Conservation (phyloP, 2,888 invertebrate species). For the Euplagia quadripunctaria region DNA sequence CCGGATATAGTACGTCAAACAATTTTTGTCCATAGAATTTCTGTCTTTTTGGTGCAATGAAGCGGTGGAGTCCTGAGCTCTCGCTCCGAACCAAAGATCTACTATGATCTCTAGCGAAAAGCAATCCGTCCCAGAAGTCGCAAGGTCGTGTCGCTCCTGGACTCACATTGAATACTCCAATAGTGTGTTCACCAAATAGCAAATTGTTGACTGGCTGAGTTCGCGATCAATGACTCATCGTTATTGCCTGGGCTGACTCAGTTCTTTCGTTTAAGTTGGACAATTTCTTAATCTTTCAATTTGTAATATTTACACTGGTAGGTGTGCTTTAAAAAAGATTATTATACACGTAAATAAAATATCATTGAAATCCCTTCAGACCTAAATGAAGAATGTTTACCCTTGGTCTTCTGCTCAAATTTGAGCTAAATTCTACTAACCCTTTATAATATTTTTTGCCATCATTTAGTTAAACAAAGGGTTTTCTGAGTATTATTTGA, state of each 20-base stretch:
- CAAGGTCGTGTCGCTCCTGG: no score
- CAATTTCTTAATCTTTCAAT: conserved; percentile 12
- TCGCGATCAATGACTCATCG: conserved; percentile 40
- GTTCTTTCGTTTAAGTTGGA: conserved; percentile 14
- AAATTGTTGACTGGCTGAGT: not conserved
- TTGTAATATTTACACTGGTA: not conserved
- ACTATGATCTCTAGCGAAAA: no score
- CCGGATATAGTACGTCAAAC: no score
- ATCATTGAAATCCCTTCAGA: not conserved
- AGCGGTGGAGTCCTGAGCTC: no score
- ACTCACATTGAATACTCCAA: no score
- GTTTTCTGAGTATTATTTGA: not conserved
- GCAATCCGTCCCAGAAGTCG: no score
- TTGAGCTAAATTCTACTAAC: not conserved
- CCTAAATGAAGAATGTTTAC: not conserved
- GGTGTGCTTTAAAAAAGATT: not conserved
- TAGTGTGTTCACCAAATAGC: not conserved
- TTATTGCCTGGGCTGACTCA: conserved; percentile 44
- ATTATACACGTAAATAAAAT: not conserved
- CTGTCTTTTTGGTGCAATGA: no score
- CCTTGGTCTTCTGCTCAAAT: not conserved
- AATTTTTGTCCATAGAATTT: no score
- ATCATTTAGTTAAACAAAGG: not conserved
- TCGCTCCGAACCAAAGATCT: no score
- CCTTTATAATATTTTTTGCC: not conserved